Evolutionary conservation across 2,888 invertebrate genomes (phyloP).

Genomic region (Willowsia nigromaculata): DNA sequence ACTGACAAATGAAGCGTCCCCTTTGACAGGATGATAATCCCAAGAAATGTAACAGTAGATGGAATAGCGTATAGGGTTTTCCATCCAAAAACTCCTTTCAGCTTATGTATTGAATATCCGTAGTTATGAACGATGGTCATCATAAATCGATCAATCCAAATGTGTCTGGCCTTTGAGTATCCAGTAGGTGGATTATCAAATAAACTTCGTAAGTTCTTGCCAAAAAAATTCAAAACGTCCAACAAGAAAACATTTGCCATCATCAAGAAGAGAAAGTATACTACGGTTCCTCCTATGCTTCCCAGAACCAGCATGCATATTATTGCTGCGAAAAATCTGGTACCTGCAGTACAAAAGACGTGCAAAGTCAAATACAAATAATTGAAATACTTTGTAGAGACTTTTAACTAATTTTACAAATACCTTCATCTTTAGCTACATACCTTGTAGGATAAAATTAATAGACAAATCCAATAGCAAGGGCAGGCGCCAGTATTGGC

Average conservation of each 20-base stretch:
- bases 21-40: background rate
- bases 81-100: background rate
- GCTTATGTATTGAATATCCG: background rate
- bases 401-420: background rate
- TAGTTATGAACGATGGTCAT: background rate
- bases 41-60: background rate
- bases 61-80: background rate
- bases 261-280: background rate
- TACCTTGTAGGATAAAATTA: background rate
- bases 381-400: background rate
- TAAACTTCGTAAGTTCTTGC: background rate
- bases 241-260: background rate
- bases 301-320: background rate
- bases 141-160: background rate
- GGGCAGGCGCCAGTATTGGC: background rate
- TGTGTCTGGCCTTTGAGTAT: background rate
- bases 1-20: background rate
- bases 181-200: slow-evolving; percentile 29
- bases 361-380: background rate
- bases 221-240: background rate
- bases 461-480: background rate
- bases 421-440: background rate
- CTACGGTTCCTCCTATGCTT: background rate
- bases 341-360: background rate
- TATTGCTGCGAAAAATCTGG: background rate